Conservation (phyloP, 2,797 vertebrate species). For the Sandelia bainsii region DNA sequence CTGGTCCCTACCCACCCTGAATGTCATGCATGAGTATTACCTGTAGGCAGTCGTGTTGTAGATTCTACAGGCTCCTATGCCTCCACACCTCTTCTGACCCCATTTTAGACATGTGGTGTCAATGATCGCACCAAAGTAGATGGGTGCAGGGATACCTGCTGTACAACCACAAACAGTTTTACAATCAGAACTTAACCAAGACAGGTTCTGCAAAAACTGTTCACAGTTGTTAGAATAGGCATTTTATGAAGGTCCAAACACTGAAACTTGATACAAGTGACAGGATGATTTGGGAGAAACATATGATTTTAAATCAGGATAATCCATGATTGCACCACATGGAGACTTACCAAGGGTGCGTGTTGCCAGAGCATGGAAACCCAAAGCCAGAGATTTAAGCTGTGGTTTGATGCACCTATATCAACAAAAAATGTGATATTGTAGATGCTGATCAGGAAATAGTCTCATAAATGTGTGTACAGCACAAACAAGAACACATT, state of each 20-base stretch:
- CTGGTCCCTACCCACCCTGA: too few species aligned
- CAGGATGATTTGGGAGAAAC: neutral
- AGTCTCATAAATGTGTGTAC: neutral
- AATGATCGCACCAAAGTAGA: conserved; percentile 90
- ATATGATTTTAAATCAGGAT: neutral
- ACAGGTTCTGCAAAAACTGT: conserved; percentile 6
- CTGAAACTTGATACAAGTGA: neutral
- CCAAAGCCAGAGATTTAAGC: conserved; percentile 81
- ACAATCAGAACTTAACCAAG: conserved; percentile 4
- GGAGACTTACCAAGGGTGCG: conserved; percentile 75
- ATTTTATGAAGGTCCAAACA: neutral
- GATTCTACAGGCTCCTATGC: conserved; percentile 89
- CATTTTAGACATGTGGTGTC: conserved; percentile 92
- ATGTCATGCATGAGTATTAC: conserved; percentile 55
- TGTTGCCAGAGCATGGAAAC: conserved; percentile 79
- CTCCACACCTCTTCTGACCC: conserved; percentile 87
- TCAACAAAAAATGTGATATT: neutral
- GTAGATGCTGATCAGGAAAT: conserved; percentile 7
- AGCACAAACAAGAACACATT: neutral
- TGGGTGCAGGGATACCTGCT: conserved; percentile 86
- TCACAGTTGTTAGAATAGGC: conserved; percentile 1
- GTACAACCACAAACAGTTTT: conserved; percentile 23
- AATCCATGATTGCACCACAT: neutral
- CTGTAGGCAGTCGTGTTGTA: conserved; percentile 87
- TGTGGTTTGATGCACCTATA: conserved; percentile 83